A percentile compares a stretch with the other conserved stretches of the same genome.
Conservation (phyloP, 2,113 vertebrate genomes). For the Crypturellus undulatus region DNA sequence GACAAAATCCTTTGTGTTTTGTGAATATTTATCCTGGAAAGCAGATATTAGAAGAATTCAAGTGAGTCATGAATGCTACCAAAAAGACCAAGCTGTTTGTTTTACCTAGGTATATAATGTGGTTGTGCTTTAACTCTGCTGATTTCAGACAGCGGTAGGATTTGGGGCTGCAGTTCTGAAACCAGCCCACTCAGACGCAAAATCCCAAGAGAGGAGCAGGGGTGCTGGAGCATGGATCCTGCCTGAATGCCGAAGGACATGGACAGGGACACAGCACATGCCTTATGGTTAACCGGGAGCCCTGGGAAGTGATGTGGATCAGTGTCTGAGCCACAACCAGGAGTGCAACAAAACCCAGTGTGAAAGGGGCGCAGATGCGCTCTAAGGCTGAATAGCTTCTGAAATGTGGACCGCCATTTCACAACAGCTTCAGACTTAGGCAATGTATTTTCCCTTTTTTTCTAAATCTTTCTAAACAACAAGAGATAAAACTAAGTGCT, state of each 20-base stretch:
- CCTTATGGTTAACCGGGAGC: background rate
- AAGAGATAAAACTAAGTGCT: slow-evolving; percentile 1
- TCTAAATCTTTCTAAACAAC: slow-evolving; percentile 1
- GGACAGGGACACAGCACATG: background rate
- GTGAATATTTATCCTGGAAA: background rate
- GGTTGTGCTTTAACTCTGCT: background rate
- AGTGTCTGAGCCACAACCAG: background rate
- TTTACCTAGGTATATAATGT: background rate
- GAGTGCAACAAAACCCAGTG: background rate
- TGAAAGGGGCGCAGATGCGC: fast-evolving
- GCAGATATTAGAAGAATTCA: background rate
- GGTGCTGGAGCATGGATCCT: background rate
- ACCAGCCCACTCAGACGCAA: background rate
- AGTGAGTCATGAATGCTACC: background rate
- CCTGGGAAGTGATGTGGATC: background rate
- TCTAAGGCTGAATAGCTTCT: background rate
- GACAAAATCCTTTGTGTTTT: background rate
- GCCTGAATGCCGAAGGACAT: background rate
- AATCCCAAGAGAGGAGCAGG: background rate
- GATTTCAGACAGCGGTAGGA: background rate
- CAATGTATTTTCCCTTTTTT: background rate
- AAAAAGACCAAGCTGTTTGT: background rate
- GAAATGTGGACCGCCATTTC: background rate
- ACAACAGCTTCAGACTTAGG: background rate
- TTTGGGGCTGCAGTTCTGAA: background rate